Percentiles rank a stretch among this genome's conserved stretches.
Conservation (phyloP, 2,113 vertebrate genomes). For the Gasterosteus nipponicus region DNA sequence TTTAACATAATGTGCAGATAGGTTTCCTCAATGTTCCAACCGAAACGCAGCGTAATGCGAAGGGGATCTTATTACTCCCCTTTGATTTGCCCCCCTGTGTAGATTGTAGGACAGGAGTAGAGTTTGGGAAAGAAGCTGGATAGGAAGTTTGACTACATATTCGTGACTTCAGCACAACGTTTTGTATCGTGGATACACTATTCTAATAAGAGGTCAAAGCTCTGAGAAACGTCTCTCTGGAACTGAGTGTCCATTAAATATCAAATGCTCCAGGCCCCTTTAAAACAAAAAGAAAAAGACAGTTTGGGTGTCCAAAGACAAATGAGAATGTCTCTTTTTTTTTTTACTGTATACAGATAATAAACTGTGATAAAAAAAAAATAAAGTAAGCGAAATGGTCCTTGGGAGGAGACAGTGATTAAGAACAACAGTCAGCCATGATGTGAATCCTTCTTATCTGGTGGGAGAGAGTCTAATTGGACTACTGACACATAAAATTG, state of each 20-base stretch:
- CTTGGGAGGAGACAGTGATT: neutral
- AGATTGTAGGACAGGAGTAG: conserved; percentile 6
- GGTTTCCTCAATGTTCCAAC: neutral
- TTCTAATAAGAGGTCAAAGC: too few species aligned
- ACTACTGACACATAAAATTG: conserved; percentile 33
- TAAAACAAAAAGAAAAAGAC: neutral
- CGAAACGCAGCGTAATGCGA: conserved; percentile 25
- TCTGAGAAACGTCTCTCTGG: neutral
- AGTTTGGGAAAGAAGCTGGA: neutral
- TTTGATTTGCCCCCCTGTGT: conserved; percentile 4
- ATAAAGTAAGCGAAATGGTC: neutral
- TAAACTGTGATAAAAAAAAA: neutral
- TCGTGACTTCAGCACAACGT: too few species aligned
- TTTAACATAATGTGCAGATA: neutral
- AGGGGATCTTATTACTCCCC: conserved; percentile 6
- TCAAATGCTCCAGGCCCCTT: neutral
- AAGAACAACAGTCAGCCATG: conserved; percentile 27
- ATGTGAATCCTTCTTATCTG: conserved; percentile 29
- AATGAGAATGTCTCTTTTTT: too few species aligned
- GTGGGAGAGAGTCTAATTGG: conserved; percentile 17
- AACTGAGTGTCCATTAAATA: neutral
- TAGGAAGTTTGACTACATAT: neutral
- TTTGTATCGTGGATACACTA: neutral
- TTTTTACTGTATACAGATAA: neutral
- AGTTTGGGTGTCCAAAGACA: neutral